Percentiles rank a stretch among this genome's conserved stretches.
phyloP scores from a whole-genome alignment of 2,113 vertebrate species.

The Smithornis capensis region DNA sequence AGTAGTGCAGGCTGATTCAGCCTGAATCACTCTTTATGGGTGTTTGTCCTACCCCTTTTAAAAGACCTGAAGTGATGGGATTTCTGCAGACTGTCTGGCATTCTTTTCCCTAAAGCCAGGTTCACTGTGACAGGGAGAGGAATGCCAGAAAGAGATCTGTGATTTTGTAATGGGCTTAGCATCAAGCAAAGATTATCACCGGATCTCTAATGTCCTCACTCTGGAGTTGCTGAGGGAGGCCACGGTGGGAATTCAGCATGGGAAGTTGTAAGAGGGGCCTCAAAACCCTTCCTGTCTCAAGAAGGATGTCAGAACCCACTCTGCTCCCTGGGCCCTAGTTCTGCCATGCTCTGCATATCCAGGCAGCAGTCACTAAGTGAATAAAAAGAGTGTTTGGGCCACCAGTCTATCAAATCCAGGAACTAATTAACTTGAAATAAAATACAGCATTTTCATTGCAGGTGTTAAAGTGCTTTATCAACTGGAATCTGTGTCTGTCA shows the following conservation, averaged over 20 bases:
- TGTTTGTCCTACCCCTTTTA: background rate
- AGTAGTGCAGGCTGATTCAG: background rate
- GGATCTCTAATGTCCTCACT: background rate
- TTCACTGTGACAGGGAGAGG: background rate
- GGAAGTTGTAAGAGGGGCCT: background rate
- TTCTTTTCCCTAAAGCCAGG: background rate
- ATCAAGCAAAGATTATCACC: background rate
- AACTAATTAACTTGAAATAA: constrained; percentile 2
- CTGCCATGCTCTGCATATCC: background rate
- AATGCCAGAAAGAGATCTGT: background rate
- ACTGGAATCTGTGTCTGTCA: constrained; percentile 31
- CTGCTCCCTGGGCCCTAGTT: background rate
- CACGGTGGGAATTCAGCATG: background rate
- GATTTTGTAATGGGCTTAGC: background rate
- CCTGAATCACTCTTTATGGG: background rate
- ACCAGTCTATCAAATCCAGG: background rate
- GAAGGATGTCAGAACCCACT: background rate
- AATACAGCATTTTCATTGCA: background rate
- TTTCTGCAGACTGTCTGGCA: background rate
- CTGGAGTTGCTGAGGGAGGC: background rate
- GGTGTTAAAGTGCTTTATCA: constrained; percentile 10
- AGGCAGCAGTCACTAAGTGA: background rate
- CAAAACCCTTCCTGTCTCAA: background rate
- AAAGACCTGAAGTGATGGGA: background rate
- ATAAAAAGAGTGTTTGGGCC: background rate